Evolutionary conservation across 1,140 invertebrate genomes (phyloP).

Genomic region (Rhizoglyphus robini): DNA sequence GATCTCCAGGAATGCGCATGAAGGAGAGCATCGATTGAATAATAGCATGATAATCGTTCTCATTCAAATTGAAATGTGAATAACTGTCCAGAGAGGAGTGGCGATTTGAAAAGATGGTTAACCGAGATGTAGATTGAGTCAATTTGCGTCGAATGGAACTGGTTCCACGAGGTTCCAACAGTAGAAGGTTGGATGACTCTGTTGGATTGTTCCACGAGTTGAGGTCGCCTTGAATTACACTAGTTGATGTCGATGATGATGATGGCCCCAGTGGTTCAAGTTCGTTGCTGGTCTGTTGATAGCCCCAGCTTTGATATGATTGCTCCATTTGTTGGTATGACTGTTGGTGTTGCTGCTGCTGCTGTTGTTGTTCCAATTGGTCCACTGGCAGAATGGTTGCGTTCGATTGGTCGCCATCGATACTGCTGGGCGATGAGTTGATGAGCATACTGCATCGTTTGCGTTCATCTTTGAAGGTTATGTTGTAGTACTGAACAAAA

Average conservation of each 20-base stretch:
- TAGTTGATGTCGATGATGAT: slow-evolving; percentile 1
- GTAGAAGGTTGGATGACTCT: too few species aligned
- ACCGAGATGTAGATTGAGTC: neutral
- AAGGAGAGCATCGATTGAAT: slow-evolving; percentile 14
- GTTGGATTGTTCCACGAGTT: too few species aligned
- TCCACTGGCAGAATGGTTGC: too few species aligned
- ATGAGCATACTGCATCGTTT: neutral
- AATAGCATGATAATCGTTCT: slow-evolving; percentile 16
- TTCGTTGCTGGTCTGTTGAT: neutral
- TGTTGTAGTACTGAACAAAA: slow-evolving; percentile 18
- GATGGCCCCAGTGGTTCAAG: neutral
- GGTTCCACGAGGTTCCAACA: too few species aligned
- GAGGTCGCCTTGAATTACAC: too few species aligned
- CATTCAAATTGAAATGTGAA: neutral
- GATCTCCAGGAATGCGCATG: neutral
- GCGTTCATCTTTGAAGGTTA: slow-evolving; percentile 6
- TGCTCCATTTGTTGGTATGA: neutral
- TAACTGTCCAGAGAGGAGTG: neutral
- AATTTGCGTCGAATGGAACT: too few species aligned
- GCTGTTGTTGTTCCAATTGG: neutral
- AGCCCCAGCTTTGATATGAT: neutral
- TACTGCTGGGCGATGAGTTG: too few species aligned
- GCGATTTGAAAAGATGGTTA: slow-evolving; percentile 8
- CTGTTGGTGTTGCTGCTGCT: neutral
- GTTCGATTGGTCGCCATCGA: neutral